Base-by-base conservation (phyloP, 2,888 invertebrate genomes). In the Machimus atricapillus region DNA sequence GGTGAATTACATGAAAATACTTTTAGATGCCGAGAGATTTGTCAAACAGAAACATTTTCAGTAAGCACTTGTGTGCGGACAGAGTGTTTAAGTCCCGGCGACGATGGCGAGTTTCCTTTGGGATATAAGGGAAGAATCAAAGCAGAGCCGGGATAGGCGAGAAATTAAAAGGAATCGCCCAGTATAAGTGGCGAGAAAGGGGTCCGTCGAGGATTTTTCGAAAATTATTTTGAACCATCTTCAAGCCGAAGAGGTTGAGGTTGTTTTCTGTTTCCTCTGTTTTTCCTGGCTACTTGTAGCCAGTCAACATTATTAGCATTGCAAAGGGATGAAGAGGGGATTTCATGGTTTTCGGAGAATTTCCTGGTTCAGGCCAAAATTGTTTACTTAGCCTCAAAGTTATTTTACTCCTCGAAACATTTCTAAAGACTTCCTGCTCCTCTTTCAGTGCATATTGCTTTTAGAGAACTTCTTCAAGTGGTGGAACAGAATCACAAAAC, bases 21-120 rank as follows among this genome's bases (percentile, higher is more conserved):
- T 79, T 79, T 79, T 79, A 79, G 79, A 52, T 16, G 52, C 52
- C 16, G 27, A 79, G 46, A 79, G 79, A 52, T 52, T 79, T 79
- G 79, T 52, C 79, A 79, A 79, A 79, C 52, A 79, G 79, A 79
- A 79, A 52, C 79, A 79, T 79, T 79, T 79, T 40, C 27, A 27
- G 23, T 52, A 79, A 46, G 52, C 46, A 79, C 52, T 52, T 52
- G 27, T 79, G 79, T 79, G 52, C 27, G 52, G 52, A 79, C 52
- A 79, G 8, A 79, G 79, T 79, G 52, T 79, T 79, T 79, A 79
- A 79, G 79, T 23, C 19, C 9, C 5, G 31, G 52, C 79, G 52
- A 46, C 14, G 14, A 78, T 43, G 27, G 27, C 4, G 43, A 52
- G 23, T 23, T 23, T 31, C 79, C 12, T 52, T 6, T 79, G 23